Base-by-base conservation (phyloP, 2,888 invertebrate species). In the Cheilosia pagana region DNA sequence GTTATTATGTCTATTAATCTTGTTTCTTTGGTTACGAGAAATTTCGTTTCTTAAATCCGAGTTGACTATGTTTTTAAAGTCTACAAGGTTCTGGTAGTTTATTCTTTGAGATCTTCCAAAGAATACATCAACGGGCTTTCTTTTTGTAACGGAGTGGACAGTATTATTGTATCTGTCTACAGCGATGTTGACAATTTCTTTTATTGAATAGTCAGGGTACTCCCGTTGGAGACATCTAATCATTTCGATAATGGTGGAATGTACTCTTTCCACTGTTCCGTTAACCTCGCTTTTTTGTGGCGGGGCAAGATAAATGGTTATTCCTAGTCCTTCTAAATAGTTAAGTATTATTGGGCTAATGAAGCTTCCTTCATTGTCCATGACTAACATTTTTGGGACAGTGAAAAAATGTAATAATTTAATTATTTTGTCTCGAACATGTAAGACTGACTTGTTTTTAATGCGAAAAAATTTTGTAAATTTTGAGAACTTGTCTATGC, bases 221-320 rank as follows among this genome's bases (percentile, higher is more conserved):
- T 87, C 81, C 23, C 39, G 25, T 45, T 59, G 67, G n/a, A 81
- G 53, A 19, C 78, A 86, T 57, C 86, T 65, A 6, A 70, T 41
- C 3, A 74, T 76, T 74, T 85, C 70, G 7, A 85, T 68, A 10
- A 76, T 76, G 8, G 82, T 86, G 0, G 79, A 81, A 63, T 86
- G 86, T 16, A 78, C 77, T 43, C 74, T 21, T 57, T 86, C 83
- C 16, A 83, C 53, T 41, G 81, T 35, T 10, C 83, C 86, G 35
- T 87, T 86, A 19, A 81, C 79, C n/a, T 86, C 81, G 50, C 79
- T 87, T 74, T 83, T 83, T 48, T 82, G 76, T 39, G 79, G 71
- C 3, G 86, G 86, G 21, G 78, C 55, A n/a, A 79, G 52, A 53
- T 87, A 86, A 5, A 82, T 45, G 19, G 55, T 48, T 25, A 79